These are phyloP conservation scores for Litocranius walleri DNA, from an alignment of 2,113 vertebrate species.

Conservation along the genomic window DNA sequence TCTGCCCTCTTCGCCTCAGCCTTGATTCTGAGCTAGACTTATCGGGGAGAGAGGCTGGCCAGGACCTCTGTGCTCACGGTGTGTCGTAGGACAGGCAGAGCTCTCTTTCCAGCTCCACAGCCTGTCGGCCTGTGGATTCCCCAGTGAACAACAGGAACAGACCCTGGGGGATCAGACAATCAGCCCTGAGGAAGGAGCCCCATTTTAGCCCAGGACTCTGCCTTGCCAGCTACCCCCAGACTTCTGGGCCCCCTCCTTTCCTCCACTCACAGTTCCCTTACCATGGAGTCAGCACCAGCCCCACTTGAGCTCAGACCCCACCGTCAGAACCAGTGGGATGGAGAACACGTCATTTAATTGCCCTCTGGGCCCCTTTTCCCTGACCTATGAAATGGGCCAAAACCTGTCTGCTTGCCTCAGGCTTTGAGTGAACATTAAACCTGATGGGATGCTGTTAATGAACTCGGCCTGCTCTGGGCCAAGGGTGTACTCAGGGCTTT, in stretches of 20 bases:
- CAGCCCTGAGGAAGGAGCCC: not conserved
- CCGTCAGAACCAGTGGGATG: not conserved
- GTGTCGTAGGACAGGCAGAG: not conserved
- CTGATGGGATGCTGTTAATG: not conserved
- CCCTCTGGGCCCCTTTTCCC: not conserved
- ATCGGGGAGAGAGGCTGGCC: not conserved
- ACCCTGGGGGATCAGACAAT: fast-evolving
- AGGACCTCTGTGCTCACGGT: fast-evolving
- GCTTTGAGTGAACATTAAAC: fast-evolving
- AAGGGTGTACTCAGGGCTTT: not conserved
- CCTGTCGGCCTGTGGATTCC: not conserved
- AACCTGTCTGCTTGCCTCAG: not conserved
- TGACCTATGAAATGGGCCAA: not conserved
- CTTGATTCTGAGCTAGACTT: not conserved
- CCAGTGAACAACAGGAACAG: not conserved
- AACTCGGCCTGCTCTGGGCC: not conserved
- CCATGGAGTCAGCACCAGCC: fast-evolving
- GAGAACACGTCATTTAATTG: not conserved
- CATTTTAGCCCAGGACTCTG: not conserved
- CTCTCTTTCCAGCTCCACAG: not conserved
- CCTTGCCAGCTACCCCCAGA: not conserved
- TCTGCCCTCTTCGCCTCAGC: not conserved
- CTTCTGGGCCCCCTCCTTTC: not conserved
- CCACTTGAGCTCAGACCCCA: not conserved
- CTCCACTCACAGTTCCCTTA: not conserved